These are phyloP conservation scores for Apeltes quadracus DNA, from an alignment of 2,113 vertebrate genomes.

Conservation along the genomic window DNA sequence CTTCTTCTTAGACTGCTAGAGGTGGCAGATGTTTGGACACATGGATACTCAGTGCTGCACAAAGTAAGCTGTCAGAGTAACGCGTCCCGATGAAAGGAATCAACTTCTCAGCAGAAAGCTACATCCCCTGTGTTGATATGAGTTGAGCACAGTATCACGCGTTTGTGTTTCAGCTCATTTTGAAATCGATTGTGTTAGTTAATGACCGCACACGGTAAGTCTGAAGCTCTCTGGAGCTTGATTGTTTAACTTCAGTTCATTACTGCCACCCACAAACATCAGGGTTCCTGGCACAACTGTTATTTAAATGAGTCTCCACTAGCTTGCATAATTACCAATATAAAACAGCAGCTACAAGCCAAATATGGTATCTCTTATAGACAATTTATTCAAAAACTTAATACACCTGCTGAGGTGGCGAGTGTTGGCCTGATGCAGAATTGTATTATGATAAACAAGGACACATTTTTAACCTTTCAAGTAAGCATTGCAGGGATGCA, in stretches of 20 bases:
- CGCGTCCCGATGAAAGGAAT: slow-evolving; percentile 43
- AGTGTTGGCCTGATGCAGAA: slow-evolving; percentile 7
- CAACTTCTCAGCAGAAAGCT: slow-evolving; percentile 47
- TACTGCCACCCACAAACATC: slow-evolving; percentile 8
- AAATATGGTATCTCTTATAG: not conserved
- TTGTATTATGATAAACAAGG: slow-evolving; percentile 25
- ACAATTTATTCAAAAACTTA: slow-evolving; percentile 34
- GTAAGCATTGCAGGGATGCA: slow-evolving; percentile 1
- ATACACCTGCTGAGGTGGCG: slow-evolving; percentile 21
- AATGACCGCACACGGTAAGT: slow-evolving; percentile 15
- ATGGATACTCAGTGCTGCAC: slow-evolving; percentile 55
- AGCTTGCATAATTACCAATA: slow-evolving; percentile 18
- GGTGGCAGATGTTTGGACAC: slow-evolving; percentile 72
- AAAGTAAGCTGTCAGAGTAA: slow-evolving; percentile 62
- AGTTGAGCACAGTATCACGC: slow-evolving; percentile 35
- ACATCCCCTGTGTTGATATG: slow-evolving; percentile 33
- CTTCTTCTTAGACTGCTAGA: slow-evolving; percentile 60
- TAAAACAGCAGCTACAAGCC: slow-evolving; percentile 18
- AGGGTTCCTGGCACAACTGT: slow-evolving; percentile 28
- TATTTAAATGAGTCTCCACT: slow-evolving; percentile 37
- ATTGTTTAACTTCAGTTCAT: slow-evolving; percentile 12
- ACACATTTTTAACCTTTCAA: slow-evolving; percentile 22
- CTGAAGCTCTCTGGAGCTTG: slow-evolving; percentile 17
- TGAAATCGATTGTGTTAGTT: slow-evolving; percentile 23
- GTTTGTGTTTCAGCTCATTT: slow-evolving; percentile 21